A percentile compares a stretch with the other conserved stretches of the same genome.
phyloP scores from a whole-genome alignment of 2,797 vertebrate genomes.

The Acanthurus leucopareius region DNA sequence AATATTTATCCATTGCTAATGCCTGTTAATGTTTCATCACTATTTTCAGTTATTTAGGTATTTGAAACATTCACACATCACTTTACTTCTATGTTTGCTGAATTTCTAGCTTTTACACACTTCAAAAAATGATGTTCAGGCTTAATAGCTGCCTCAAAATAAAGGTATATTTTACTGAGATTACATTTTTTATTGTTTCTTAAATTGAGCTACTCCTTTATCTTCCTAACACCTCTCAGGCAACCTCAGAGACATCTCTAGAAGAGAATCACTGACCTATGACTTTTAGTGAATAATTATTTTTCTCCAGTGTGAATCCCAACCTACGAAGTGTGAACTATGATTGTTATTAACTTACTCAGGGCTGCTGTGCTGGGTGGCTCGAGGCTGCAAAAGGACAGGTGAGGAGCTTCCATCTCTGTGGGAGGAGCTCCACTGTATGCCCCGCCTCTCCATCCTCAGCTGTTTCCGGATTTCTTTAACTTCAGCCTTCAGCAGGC shows the following conservation, averaged over 20 bases:
- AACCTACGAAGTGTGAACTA: neutral
- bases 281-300: neutral
- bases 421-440: conserved; percentile 90
- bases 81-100: no score
- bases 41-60: no score
- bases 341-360: conserved; percentile 80
- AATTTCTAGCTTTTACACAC: neutral
- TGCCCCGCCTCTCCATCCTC: conserved; percentile 93
- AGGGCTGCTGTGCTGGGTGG: conserved; percentile 84
- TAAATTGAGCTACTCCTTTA: no score
- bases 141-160: neutral
- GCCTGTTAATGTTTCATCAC: no score
- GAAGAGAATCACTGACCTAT: neutral
- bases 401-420: conserved; percentile 84
- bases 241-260: neutral
- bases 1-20: no score
- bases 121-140: neutral
- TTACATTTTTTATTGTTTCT: neutral
- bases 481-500: conserved; percentile 94
- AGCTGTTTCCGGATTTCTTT: conserved; percentile 96
- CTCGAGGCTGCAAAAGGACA: conserved; percentile 82
- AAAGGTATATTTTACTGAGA: neutral
- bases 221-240: no score
- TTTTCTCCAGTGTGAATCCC: neutral
- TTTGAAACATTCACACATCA: no score